Evolutionary conservation across 1,140 invertebrate species (phyloP), one percentile per base, ranked within the genome.

Genomic region (Lordiphosa clarofinis): DNA sequence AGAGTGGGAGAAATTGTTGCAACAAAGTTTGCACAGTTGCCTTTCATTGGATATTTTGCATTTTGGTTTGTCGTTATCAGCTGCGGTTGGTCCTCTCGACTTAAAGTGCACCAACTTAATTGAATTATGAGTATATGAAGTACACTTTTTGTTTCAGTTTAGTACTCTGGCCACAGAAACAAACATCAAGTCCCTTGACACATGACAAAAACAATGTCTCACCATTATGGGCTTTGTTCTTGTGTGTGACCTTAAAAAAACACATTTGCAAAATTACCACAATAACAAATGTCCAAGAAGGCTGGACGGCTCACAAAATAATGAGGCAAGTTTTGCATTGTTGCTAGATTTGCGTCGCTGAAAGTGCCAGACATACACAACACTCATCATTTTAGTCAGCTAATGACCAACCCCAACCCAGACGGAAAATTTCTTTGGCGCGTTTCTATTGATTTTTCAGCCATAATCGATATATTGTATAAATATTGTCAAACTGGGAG

Each of bases 371-470:
- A 24, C 53, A 39, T 46, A 36, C 38, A 66, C 54, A 15, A 15
- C 15, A 57, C 40, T 53, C 47, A 47, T 67, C 54, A 62, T 53
- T 46, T 58, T 37, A 24, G 65, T 28, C 63, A 48, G 46, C 56
- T 68, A 67, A 68, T 68, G 63, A 68, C 65, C 68, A 67, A 68
- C 48, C 11, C 40, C 42, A 12, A 33, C 35, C 12, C 42, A 19
- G 42, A 24, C 24, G 35, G 42, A 62, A 62, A 69, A 37, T 50
- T 28, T 24, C 28, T 59, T 46, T 56, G 54, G 52, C 78, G 72
- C 63, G 81, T 84, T 67, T 58, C 67, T 76, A 76, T 82, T 82
- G 78, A 62, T 82, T 81, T 68, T 71, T 39, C 58, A 58, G 46
- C 42, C 37, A 64, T 75, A 82, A 82, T 81, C 76, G 73, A 81